phyloP scores from a whole-genome alignment of 2,888 invertebrate genomes.

The Hyppa rectilinea region DNA sequence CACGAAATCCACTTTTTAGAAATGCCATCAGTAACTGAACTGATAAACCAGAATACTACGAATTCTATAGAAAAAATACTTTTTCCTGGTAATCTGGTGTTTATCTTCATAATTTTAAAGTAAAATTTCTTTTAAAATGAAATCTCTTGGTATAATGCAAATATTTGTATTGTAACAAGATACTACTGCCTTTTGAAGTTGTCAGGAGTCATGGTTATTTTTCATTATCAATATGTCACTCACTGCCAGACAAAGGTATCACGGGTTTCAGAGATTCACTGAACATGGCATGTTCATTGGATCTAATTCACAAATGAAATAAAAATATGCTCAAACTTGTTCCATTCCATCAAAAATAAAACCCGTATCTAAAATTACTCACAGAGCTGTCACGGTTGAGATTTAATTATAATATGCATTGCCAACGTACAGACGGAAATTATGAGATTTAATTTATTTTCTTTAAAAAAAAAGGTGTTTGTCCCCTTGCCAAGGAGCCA shows the following conservation, averaged over 20 bases:
- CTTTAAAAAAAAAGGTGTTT: conserved; percentile 53
- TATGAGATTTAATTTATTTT: conserved; percentile 57
- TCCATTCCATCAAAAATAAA: conserved; percentile 58
- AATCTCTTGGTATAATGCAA: background rate
- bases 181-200: conserved; percentile 11
- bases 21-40: no score
- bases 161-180: conserved; percentile 22
- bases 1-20: no score
- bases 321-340: conserved; percentile 38
- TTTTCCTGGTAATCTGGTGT: background rate
- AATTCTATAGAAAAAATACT: background rate
- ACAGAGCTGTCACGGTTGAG: conserved; percentile 63
- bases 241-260: conserved; percentile 40
- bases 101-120: background rate
- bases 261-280: conserved; percentile 6
- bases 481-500: conserved; percentile 55
- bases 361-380: conserved; percentile 70
- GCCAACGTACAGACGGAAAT: conserved; percentile 69
- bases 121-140: background rate
- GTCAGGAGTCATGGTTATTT: conserved; percentile 27
- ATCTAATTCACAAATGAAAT: conserved; percentile 37
- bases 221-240: conserved; percentile 41
- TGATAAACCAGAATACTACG: background rate
- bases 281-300: conserved; percentile 21
- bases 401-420: conserved; percentile 75